A percentile compares a stretch with the other conserved stretches of the same genome.
Conservation (phyloP, 35 echinoderm and acorn worm genomes). For the Holothuria glaberrima region DNA sequence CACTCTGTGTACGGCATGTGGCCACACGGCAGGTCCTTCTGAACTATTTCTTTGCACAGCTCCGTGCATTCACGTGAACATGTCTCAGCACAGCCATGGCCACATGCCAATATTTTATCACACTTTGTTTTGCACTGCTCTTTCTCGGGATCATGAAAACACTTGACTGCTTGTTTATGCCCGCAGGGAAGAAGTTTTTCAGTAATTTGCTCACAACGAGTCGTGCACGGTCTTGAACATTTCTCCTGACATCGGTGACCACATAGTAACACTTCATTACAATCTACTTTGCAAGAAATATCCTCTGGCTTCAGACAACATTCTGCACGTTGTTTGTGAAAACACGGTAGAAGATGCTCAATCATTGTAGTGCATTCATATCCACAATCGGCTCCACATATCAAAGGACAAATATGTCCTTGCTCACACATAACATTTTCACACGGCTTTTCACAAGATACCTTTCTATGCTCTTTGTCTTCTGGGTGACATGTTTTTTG, state of each 20-base stretch:
- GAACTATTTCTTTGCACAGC: too few relatives aligned
- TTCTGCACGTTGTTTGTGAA: not conserved
- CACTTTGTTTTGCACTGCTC: constrained; percentile 39
- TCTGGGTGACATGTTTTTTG: constrained; percentile 60
- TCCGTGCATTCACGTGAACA: not conserved
- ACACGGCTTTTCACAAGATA: constrained; percentile 33
- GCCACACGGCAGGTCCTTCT: constrained; percentile 28
- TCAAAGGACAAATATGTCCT: constrained; percentile 10
- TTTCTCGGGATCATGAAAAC: not conserved
- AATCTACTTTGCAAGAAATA: constrained; percentile 33
- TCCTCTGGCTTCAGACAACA: not conserved
- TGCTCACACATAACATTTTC: constrained; percentile 9
- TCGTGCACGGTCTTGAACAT: constrained; percentile 11
- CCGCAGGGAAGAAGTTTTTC: constrained; percentile 34
- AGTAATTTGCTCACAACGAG: not conserved
- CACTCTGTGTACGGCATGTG: constrained; percentile 31
- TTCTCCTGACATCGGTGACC: constrained; percentile 60
- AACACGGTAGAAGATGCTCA: not conserved
- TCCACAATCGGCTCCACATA: not conserved
- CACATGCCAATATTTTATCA: constrained; percentile 47
- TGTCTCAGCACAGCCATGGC: constrained; percentile 40
- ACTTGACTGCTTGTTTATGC: constrained; percentile 20
- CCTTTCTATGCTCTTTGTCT: constrained; percentile 32
- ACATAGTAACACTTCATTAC: constrained; percentile 49
- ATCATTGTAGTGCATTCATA: not conserved